Evolutionary conservation across 2,888 invertebrate genomes (phyloP).

Genomic region (Oligia strigilis): DNA sequence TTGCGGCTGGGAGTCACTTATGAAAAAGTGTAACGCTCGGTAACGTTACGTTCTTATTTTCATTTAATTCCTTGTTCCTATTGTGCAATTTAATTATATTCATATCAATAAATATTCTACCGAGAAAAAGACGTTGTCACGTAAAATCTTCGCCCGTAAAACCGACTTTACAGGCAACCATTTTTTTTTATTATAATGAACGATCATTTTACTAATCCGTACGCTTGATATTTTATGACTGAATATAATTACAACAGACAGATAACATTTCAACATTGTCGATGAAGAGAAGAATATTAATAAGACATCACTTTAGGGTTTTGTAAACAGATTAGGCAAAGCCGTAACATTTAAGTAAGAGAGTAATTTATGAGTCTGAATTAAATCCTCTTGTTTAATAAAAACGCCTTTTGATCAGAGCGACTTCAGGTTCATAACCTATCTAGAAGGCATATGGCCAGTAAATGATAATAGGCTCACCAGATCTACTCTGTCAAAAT

Average conservation of each 20-base stretch:
- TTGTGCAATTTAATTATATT: too few relatives aligned
- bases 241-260: constrained; percentile 48
- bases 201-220: constrained; percentile 46
- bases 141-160: too few relatives aligned
- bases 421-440: neutral
- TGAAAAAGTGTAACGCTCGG: too few relatives aligned
- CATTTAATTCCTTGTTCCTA: too few relatives aligned
- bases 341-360: constrained; percentile 5
- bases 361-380: constrained; percentile 16
- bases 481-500: neutral
- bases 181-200: constrained; percentile 62
- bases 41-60: too few relatives aligned
- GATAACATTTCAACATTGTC: constrained; percentile 47
- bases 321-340: constrained; percentile 35
- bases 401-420: neutral
- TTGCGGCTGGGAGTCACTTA: too few relatives aligned
- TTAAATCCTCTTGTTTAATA: neutral
- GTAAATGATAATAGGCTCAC: neutral
- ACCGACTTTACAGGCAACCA: too few relatives aligned
- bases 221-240: constrained; percentile 34
- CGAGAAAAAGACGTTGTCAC: too few relatives aligned
- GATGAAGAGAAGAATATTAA: constrained; percentile 32
- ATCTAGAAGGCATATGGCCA: neutral
- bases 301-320: constrained; percentile 30
- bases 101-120: too few relatives aligned